A percentile compares a stretch with the other conserved stretches of the same genome.
phyloP scores from a whole-genome alignment of 2,888 invertebrate species.

The Sialis fuliginosa region DNA sequence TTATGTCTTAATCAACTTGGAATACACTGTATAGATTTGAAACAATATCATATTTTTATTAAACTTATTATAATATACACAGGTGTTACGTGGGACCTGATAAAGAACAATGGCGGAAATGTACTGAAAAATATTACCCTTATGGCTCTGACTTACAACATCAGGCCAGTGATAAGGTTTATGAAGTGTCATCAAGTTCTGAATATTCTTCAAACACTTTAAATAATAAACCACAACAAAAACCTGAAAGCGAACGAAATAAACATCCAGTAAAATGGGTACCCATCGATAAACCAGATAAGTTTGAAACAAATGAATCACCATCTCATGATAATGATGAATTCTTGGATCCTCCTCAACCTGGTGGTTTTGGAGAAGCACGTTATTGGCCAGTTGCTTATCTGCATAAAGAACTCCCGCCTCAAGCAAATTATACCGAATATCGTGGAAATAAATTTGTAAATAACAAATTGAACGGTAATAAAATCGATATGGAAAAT shows the following conservation, averaged over 20 bases:
- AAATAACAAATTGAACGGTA: too few species aligned
- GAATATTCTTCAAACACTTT: too few species aligned
- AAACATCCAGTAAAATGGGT: too few species aligned
- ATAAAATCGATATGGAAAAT: too few species aligned
- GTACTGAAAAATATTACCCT: slow-evolving; percentile 67
- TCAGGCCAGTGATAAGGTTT: too few species aligned
- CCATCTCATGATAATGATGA: slow-evolving; percentile 23
- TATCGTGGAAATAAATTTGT: background rate
- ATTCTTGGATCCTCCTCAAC: slow-evolving; percentile 28
- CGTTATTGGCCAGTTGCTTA: slow-evolving; percentile 64
- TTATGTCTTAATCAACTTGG: background rate
- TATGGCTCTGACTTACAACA: slow-evolving; percentile 17
- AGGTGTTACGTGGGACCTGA: slow-evolving; percentile 74
- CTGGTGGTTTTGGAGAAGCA: slow-evolving; percentile 29
- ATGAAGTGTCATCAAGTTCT: too few species aligned
- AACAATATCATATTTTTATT: background rate
- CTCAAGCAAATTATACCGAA: slow-evolving; percentile 31
- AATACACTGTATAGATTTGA: background rate
- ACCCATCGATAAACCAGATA: too few species aligned
- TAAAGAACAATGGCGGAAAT: slow-evolving; percentile 70
- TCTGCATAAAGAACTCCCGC: slow-evolving; percentile 61
- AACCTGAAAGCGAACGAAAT: too few species aligned
- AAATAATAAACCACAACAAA: too few species aligned
- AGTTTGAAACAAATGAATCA: too few species aligned
- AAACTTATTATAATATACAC: background rate